These are phyloP conservation scores for Caenorhabditis panamensis DNA, from an alignment of 2,888 invertebrate genomes.

Conservation along the genomic window DNA sequence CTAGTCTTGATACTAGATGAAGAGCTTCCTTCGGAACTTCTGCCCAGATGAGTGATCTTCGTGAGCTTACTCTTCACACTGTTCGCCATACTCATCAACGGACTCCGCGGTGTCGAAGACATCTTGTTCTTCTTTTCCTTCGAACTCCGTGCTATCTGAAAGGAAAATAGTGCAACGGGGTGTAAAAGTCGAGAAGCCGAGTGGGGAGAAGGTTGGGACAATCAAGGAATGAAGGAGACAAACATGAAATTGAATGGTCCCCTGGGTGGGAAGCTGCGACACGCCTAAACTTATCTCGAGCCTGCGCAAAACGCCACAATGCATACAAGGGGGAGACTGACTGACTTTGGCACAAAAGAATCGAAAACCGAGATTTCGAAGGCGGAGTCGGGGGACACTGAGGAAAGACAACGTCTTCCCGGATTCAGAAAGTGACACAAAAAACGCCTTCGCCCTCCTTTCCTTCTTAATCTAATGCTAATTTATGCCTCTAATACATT, in stretches of 20 bases:
- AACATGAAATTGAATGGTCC: conserved; percentile 68
- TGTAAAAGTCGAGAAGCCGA: conserved; percentile 44
- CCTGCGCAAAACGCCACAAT: conserved; percentile 11
- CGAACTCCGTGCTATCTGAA: conserved; percentile 46
- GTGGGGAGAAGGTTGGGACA: conserved; percentile 37
- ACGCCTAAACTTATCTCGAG: conserved; percentile 51
- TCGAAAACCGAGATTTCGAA: conserved; percentile 41
- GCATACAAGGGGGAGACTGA: conserved; percentile 27
- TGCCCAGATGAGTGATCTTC: conserved; percentile 61
- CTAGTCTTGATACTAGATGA: conserved; percentile 59
- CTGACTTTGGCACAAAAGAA: conserved; percentile 39
- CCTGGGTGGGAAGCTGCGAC: conserved; percentile 50
- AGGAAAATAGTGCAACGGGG: conserved; percentile 23
- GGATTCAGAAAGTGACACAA: conserved; percentile 6
- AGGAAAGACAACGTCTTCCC: conserved; percentile 10
- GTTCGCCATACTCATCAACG: conserved; percentile 79
- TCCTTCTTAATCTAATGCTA: conserved; percentile 7
- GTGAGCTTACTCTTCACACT: conserved; percentile 72
- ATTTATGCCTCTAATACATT: conserved; percentile 37
- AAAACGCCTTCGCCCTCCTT: neutral
- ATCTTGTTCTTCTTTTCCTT: conserved; percentile 54
- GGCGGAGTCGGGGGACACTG: conserved; percentile 5
- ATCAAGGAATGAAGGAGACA: conserved; percentile 55
- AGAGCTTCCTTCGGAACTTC: conserved; percentile 33
- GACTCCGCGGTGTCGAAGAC: conserved; percentile 74